Base-by-base conservation (phyloP, 1,140 invertebrate genomes). In the Wiebesia pumilae region DNA sequence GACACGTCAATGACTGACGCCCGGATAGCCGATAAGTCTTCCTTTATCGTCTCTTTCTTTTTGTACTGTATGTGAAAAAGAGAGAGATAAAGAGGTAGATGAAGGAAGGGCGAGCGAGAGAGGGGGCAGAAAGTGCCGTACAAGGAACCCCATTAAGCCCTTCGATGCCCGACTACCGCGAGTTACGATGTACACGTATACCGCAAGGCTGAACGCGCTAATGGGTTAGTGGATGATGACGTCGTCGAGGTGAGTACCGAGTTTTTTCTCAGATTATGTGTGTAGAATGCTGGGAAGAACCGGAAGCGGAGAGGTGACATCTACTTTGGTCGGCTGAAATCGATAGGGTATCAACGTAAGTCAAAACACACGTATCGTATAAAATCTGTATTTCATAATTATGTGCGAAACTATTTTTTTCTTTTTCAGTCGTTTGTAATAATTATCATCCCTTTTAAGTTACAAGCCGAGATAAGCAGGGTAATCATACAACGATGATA, bases 81-180 rank as follows among this genome's bases (percentile, higher is more conserved):
- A 54, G 65, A 9, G 62, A 51, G 47, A 79, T 3, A 30, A 27
- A 77, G 78, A 27, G 51, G 7, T 0, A 62, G 54, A 69, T 14
- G 4, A 4, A 81, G 24, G 10, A 58, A 43, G 24, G 40, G 80
- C 4, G 21, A 38, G 21, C 4, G 19, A 81, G 58, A n/a, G 40
- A 65, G 24, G 21, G 19, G 24, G n/a, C 30, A 78, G 40, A 40
- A 24, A 84, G 82, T 75, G 71, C 73, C 54, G 75, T 84, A 84
- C 79, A 84, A 84, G 83, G 83, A 43, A 27, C 58, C 58, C 83
- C 83, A 84, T 84, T 84, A 84, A 43, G 71, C 82, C 54, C 47
- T 83, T 75, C 47, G 62, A 69, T n/a, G 65, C 30, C 65, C 38
- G 19, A 75, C 71, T 75, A 75, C 71, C 24, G 71, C 65, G n/a